Base-by-base conservation (phyloP, 2,797 vertebrate genomes). In the Microchirus variegatus region DNA sequence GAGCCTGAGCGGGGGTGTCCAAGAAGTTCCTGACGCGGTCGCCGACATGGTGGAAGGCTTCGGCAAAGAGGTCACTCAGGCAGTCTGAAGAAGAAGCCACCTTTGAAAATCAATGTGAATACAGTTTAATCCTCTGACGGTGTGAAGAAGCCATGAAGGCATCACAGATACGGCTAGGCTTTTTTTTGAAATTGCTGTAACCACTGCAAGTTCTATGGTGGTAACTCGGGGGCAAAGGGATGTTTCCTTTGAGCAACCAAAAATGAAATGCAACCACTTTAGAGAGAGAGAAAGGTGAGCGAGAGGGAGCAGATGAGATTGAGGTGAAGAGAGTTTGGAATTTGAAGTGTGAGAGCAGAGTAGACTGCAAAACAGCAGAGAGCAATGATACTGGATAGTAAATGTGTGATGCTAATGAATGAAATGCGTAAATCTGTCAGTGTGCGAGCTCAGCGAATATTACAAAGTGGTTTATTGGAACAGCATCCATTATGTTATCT, bases 401-500 rank as follows among this genome's bases (percentile, higher is more conserved):
- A 82, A 78, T 71, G 77, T 70, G 56, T 72, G 60, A 73, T 86
- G 82, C 81, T 80, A 67, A 72, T 49, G 67, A 89, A 85, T 75
- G 67, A 81, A 89, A 81, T 77, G 62, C 89, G 81, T 69, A 82
- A 75, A 87, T 75, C 65, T 79, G 86, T 89, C 62, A 83, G 80
- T 82, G 80, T 90, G 77, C 86, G 75, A 84, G 77, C 77, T 77
- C 61, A 49, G 81, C 74, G 57, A 85, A 76, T 82, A 86, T 61
- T 64, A 63, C 75, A 60, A 87, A 84, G 72, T 83, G 74, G 77
- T 78, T 89, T 78, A 70, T 83, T 88, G 75, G 76, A 90, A 80
- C 84, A 89, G 74, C 83, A 81, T 91, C 89, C 78, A 78, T 83
- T 85, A 87, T 91, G 81, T 88, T 90, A 91, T 90, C 84, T 87